These are phyloP conservation scores for Tangara arthus DNA, from an alignment of 2,797 vertebrate genomes.

Conservation along the genomic window DNA sequence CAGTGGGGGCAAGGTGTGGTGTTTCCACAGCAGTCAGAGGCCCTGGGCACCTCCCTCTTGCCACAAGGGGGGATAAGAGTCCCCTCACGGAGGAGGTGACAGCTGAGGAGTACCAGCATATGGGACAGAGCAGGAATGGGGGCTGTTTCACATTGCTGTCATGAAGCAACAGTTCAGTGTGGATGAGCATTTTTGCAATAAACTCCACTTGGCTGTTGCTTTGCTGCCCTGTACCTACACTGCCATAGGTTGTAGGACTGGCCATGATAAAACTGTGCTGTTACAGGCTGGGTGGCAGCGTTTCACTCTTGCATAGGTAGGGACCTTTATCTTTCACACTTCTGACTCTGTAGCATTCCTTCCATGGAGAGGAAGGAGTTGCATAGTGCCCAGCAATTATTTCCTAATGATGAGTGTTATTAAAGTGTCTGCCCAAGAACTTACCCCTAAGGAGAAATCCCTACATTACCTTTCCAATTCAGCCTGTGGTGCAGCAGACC, in stretches of 20 bases:
- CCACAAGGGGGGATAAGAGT: rapidly evolving
- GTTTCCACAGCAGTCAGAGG: background rate
- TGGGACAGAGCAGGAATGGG: rapidly evolving
- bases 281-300: background rate
- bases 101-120: rapidly evolving
- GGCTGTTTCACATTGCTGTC: background rate
- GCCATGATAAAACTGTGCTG: background rate
- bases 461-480: background rate
- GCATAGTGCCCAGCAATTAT: background rate
- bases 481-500: background rate
- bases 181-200: background rate
- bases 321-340: background rate
- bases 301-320: background rate
- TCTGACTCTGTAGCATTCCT: background rate
- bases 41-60: background rate
- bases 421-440: background rate
- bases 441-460: background rate
- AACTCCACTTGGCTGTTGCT: background rate
- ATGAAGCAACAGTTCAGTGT: rapidly evolving
- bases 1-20: background rate
- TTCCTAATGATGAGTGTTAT: background rate
- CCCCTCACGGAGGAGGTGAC: background rate
- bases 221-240: background rate
- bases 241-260: background rate
- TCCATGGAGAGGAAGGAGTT: background rate